Base-by-base conservation (phyloP, 2,888 invertebrate species). In the Plagiodera versicolora region DNA sequence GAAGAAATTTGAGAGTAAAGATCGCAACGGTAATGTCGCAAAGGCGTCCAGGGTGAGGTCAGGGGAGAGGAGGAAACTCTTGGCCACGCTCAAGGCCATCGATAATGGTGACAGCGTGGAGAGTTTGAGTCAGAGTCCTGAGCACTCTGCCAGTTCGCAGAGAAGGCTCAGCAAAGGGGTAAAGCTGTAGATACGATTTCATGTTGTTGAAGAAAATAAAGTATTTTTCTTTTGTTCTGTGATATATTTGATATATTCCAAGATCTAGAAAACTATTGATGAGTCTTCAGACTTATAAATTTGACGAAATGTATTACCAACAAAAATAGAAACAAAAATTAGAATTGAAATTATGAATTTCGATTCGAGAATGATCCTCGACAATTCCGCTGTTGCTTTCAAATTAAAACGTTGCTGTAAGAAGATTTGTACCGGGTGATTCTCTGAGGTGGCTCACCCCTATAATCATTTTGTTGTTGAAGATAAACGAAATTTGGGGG, bases 81-180 rank as follows among this genome's bases (percentile, higher is more conserved):
- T 88, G 54, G 87, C 86, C 11, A 85, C 86, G 1, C 80, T 88
- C 61, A 85, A 85, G 70, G 86, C 86, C 18, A 88, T 88, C 63
- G 88, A 88, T 72, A 81, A 84, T 64, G 81, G 80, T 4, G 80
- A 81, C 56, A 74, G 72, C 56, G 59, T 79, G 30, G 77, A 78
- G 10, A 66, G 64, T 61, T 50, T 70, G 48, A 64, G 66, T 18
- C 60, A 61, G 10, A 58, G 64, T 50, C 61, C 62, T 1, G 56
- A 66, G 52, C 66, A 61, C 44, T n/a, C 16, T 53, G 5, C 44
- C 11, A 5, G 44, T n/a, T n/a, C 14, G 16, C 30, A 9, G 5
- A 32, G 19, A 16, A 19, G n/a, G 19, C 19, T 16, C 9, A 14
- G 20, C 28, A 16, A 24, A 11, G 44, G 53, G 14, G 10, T 44